Evolutionary conservation across 2,113 vertebrate species (phyloP).

Genomic region (Dinomys branickii): DNA sequence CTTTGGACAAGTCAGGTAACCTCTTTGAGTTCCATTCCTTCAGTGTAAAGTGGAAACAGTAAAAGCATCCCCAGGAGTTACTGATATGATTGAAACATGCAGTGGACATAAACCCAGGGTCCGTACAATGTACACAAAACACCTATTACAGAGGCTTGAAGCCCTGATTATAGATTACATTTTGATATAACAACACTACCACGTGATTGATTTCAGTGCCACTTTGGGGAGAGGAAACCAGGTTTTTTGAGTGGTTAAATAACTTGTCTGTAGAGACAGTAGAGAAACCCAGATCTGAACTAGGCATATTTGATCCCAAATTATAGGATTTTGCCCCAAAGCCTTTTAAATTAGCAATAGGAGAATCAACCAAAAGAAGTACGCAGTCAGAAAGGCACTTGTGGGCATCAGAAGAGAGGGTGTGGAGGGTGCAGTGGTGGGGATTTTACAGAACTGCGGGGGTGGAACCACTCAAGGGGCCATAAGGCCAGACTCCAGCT

Average conservation of each 20-base stretch:
- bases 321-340: not conserved
- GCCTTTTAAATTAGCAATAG: not conserved
- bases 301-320: not conserved
- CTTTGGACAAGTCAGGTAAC: not conserved
- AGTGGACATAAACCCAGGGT: not conserved
- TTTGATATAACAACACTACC: not conserved
- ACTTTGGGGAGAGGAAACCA: not conserved
- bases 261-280: not conserved
- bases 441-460: not conserved
- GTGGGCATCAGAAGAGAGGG: not conserved
- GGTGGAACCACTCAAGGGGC: not conserved
- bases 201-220: no score
- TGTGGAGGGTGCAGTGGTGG: not conserved
- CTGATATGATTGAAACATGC: not conserved
- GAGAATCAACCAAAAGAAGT: not conserved
- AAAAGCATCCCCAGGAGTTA: not conserved
- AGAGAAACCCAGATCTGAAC: not conserved
- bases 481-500: not conserved
- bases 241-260: not conserved
- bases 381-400: not conserved
- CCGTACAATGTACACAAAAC: not conserved
- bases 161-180: not conserved
- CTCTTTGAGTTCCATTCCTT: not conserved
- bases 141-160: not conserved
- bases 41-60: not conserved